phyloP scores from a whole-genome alignment of 2,888 invertebrate species.

The Amiota mariae region DNA sequence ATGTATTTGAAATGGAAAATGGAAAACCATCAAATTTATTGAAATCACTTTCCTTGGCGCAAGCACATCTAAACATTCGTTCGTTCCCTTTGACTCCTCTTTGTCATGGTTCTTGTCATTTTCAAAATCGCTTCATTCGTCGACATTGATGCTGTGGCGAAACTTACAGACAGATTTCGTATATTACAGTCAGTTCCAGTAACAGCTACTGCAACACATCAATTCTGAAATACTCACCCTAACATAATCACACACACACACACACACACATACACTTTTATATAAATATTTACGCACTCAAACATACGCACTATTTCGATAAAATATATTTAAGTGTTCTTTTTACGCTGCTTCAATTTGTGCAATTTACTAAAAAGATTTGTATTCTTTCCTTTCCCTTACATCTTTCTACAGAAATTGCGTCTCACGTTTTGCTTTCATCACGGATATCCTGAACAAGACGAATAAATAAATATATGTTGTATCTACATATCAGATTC shows the following conservation, averaged over 20 bases:
- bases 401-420: background rate
- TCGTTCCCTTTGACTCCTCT: background rate
- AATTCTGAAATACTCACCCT: conserved; percentile 55
- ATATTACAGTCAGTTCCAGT: conserved; percentile 52
- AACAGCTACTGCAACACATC: conserved; percentile 62
- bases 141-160: background rate
- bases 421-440: too few relatives aligned
- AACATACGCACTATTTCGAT: too few relatives aligned
- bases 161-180: conserved; percentile 36
- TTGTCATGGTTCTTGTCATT: conserved; percentile 40
- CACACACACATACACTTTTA: background rate
- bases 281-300: conserved; percentile 13
- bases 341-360: conserved; percentile 31
- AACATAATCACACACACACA: conserved; percentile 13
- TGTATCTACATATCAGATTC: background rate
- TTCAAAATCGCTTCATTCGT: conserved; percentile 36
- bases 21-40: conserved; percentile 73
- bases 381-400: conserved; percentile 5
- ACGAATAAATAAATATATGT: background rate
- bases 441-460: background rate
- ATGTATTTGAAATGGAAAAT: conserved; percentile 69
- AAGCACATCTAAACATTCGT: background rate
- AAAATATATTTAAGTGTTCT: conserved; percentile 23
- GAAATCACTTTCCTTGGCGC: conserved; percentile 66
- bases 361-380: conserved; percentile 63